Evolutionary conservation across 2,888 invertebrate species (phyloP).

Genomic region (Himalopsyche japonica): DNA sequence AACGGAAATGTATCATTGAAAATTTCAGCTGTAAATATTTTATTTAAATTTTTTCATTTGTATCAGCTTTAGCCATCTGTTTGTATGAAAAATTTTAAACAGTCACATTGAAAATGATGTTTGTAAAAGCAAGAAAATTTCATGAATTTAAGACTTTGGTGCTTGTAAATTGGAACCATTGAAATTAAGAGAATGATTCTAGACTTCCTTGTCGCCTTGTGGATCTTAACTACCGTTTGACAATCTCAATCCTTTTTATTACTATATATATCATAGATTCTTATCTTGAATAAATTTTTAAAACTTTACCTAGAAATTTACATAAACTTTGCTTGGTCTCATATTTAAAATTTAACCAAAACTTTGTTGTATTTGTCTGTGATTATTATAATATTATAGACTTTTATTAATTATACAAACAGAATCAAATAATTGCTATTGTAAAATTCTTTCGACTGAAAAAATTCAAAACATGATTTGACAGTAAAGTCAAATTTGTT

Average conservation of each 20-base stretch:
- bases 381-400: constrained; percentile 18
- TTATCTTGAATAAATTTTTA: neutral
- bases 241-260: constrained; percentile 26
- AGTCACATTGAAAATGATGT: constrained; percentile 41
- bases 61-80: neutral
- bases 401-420: neutral
- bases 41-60: neutral
- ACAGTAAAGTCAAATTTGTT: neutral
- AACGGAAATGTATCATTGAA: neutral
- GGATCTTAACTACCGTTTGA: constrained; percentile 21
- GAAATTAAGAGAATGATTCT: constrained; percentile 24
- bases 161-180: constrained; percentile 10
- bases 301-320: neutral
- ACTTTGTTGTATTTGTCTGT: constrained; percentile 31
- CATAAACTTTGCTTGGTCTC: neutral
- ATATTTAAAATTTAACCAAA: neutral
- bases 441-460: constrained; percentile 24
- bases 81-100: neutral
- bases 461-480: constrained; percentile 4
- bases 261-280: constrained; percentile 5
- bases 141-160: constrained; percentile 16
- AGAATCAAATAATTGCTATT: constrained; percentile 8
- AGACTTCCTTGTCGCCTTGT: constrained; percentile 36
- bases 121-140: neutral
- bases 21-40: neutral